A percentile compares a stretch with the other conserved stretches of the same genome.
Evolutionary conservation across 2,888 invertebrate genomes (phyloP).

Genomic region (Cantharis lateralis): DNA sequence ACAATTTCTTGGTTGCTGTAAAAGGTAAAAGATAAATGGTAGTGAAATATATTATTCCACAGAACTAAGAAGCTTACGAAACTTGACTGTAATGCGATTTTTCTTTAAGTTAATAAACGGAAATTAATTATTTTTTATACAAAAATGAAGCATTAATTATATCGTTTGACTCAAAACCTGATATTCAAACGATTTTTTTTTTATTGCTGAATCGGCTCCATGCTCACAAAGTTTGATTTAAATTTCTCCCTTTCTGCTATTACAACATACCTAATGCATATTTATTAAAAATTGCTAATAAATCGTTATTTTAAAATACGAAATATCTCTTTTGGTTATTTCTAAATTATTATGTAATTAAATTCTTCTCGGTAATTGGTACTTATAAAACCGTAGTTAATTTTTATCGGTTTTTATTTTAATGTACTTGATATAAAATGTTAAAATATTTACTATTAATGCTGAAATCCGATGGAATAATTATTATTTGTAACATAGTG

Average conservation of each 20-base stretch:
- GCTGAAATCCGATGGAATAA: too few species aligned
- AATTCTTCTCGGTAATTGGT: too few species aligned
- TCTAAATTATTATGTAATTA: background rate
- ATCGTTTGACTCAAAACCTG: background rate
- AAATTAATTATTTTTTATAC: background rate
- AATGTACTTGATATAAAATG: too few species aligned
- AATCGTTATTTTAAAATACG: background rate
- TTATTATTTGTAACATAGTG: too few species aligned
- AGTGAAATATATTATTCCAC: background rate
- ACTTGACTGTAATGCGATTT: background rate
- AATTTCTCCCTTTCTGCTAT: background rate
- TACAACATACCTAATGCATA: too few species aligned
- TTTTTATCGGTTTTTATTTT: too few species aligned
- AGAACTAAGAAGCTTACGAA: background rate
- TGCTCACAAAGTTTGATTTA: background rate
- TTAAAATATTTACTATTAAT: too few species aligned
- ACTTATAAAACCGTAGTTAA: too few species aligned
- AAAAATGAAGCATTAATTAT: background rate
- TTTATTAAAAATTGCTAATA: background rate
- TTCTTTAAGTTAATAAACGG: background rate
- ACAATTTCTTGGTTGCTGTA: background rate
- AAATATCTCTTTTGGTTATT: background rate
- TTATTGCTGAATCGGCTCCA: background rate
- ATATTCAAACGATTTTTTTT: background rate
- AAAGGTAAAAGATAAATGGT: conserved; percentile 1